These are phyloP conservation scores for Glareola pratincola DNA, from an alignment of 2,113 vertebrate genomes.

Conservation along the genomic window DNA sequence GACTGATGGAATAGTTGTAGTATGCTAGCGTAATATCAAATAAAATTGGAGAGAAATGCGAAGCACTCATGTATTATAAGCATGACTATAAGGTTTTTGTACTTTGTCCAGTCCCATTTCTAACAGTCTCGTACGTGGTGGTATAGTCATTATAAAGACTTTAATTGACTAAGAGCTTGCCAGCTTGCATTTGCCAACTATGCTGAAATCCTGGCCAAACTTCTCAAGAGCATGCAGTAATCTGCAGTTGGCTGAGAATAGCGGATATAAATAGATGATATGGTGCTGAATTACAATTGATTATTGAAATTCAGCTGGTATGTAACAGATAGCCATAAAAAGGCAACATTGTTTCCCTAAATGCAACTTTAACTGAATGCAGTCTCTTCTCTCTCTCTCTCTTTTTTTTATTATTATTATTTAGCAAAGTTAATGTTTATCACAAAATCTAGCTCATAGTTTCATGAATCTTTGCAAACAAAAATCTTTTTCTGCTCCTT, in stretches of 20 bases:
- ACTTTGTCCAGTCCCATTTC: neutral
- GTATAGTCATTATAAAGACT: conserved; percentile 3
- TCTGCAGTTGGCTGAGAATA: neutral
- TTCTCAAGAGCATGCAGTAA: neutral
- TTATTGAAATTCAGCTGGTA: conserved; percentile 26
- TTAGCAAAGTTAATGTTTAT: conserved; percentile 13
- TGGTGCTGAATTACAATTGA: conserved; percentile 48
- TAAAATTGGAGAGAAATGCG: neutral
- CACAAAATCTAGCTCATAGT: neutral
- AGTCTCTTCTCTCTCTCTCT: neutral
- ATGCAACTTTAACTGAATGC: neutral
- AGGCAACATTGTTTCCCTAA: neutral
- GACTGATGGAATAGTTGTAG: neutral
- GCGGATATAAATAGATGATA: conserved; percentile 33
- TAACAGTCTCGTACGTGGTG: neutral
- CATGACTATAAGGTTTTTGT: neutral
- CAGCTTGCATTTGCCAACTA: conserved; percentile 23
- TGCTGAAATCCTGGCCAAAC: conserved; percentile 24
- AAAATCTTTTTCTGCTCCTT: neutral
- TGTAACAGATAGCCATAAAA: conserved; percentile 12
- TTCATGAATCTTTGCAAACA: neutral
- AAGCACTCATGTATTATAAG: neutral
- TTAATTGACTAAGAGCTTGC: neutral
- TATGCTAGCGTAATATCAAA: neutral
- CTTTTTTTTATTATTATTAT: neutral